Conservation (phyloP, 2,113 vertebrate species). For the Calyptomena viridis region DNA sequence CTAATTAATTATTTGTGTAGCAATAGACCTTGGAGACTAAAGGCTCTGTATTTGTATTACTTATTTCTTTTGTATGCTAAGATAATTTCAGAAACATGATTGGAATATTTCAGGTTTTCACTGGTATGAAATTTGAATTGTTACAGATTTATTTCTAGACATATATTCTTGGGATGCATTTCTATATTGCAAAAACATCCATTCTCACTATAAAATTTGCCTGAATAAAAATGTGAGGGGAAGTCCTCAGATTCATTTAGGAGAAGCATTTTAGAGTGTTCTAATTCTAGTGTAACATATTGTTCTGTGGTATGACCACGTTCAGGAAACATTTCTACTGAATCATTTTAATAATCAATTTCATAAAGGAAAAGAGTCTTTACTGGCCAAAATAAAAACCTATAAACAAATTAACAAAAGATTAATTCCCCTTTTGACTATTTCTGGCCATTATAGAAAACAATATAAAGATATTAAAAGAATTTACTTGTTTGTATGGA, state of each 20-base stretch:
- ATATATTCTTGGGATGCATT: background rate
- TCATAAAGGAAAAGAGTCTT: background rate
- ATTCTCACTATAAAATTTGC: background rate
- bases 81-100: background rate
- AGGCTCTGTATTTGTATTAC: background rate
- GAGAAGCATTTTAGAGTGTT: background rate
- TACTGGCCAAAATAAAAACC: background rate
- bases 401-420: background rate
- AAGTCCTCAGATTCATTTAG: background rate
- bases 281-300: background rate
- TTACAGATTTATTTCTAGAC: background rate
- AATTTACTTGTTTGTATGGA: background rate
- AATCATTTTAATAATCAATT: background rate
- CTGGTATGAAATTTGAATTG: background rate
- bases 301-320: background rate
- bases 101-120: background rate
- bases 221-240: background rate
- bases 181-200: background rate
- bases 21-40: conserved; percentile 11
- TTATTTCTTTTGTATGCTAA: background rate
- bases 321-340: background rate
- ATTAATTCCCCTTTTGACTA: background rate
- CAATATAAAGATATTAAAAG: background rate
- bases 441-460: background rate
- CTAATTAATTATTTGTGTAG: conserved; percentile 55